A percentile compares a stretch with the other conserved stretches of the same genome.
phyloP scores from a whole-genome alignment of 2,113 vertebrate genomes.

The Cranoglanis bouderius region DNA sequence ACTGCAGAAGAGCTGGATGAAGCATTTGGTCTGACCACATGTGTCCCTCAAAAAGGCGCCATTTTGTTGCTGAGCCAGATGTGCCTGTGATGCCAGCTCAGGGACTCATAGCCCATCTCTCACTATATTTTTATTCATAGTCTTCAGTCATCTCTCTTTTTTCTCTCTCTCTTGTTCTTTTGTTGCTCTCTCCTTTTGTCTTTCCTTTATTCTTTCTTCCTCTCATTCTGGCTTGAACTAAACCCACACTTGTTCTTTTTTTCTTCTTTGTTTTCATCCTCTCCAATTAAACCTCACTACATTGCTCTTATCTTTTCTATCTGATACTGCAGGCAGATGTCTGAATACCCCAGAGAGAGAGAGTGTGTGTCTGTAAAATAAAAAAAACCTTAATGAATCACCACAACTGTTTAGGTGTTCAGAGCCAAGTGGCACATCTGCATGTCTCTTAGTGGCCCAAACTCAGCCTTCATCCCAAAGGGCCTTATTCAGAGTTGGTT shows the following conservation, averaged over 20 bases:
- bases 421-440: slow-evolving; percentile 72
- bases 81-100: slow-evolving; percentile 66
- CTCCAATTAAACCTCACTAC: slow-evolving; percentile 34
- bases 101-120: slow-evolving; percentile 57
- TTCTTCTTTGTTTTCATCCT: slow-evolving; percentile 30
- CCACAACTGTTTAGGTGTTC: slow-evolving; percentile 68
- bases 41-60: slow-evolving; percentile 48
- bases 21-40: slow-evolving; percentile 50
- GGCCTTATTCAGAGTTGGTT: neutral
- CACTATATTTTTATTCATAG: slow-evolving; percentile 48
- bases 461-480: slow-evolving; percentile 23
- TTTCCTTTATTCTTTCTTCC: neutral
- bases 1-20: slow-evolving; percentile 45
- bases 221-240: neutral
- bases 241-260: neutral
- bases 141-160: slow-evolving; percentile 24
- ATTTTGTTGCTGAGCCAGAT: slow-evolving; percentile 69
- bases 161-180: neutral
- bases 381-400: slow-evolving; percentile 75
- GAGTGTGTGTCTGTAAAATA: slow-evolving; percentile 67
- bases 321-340: slow-evolving; percentile 70
- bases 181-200: neutral
- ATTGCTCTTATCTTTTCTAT: slow-evolving; percentile 33
- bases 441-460: slow-evolving; percentile 59
- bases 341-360: slow-evolving; percentile 67